Conservation (phyloP, 2,888 invertebrate genomes). For the Mycalesis mineus region DNA sequence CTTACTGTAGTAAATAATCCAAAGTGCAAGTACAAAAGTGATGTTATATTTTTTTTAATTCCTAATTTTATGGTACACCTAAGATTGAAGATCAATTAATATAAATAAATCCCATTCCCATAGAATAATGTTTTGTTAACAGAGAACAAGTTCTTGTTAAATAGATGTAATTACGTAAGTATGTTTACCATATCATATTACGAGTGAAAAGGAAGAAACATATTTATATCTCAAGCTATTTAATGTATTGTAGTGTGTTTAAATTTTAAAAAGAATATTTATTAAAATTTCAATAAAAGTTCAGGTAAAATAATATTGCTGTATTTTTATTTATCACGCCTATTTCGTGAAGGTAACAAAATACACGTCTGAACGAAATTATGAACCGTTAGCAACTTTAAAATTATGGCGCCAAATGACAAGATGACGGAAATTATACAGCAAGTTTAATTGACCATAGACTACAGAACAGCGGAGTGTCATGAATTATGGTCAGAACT, state of each 20-base stretch:
- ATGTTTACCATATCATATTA: slow-evolving; percentile 52
- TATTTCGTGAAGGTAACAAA: no score
- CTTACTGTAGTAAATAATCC: slow-evolving; percentile 23
- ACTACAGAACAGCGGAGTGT: no score
- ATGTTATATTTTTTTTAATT: neutral
- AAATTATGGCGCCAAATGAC: no score
- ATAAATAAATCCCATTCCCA: neutral
- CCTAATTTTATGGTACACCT: neutral
- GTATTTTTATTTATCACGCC: no score
- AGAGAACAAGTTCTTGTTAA: neutral
- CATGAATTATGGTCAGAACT: no score
- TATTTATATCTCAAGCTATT: slow-evolving; percentile 26
- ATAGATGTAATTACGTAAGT: slow-evolving; percentile 25
- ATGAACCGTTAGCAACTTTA: no score
- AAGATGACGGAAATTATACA: no score
- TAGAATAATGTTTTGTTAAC: neutral
- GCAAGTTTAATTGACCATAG: no score
- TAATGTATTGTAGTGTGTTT: slow-evolving; percentile 25
- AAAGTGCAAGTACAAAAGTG: slow-evolving; percentile 40
- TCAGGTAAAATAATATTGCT: slow-evolving; percentile 38
- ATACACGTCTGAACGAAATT: no score
- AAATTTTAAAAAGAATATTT: slow-evolving; percentile 28
- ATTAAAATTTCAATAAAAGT: slow-evolving; percentile 27
- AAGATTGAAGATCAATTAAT: neutral
- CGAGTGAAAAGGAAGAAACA: slow-evolving; percentile 28